Base-by-base conservation (phyloP, 2,797 vertebrate genomes). In the Pangasius larnaudii region DNA sequence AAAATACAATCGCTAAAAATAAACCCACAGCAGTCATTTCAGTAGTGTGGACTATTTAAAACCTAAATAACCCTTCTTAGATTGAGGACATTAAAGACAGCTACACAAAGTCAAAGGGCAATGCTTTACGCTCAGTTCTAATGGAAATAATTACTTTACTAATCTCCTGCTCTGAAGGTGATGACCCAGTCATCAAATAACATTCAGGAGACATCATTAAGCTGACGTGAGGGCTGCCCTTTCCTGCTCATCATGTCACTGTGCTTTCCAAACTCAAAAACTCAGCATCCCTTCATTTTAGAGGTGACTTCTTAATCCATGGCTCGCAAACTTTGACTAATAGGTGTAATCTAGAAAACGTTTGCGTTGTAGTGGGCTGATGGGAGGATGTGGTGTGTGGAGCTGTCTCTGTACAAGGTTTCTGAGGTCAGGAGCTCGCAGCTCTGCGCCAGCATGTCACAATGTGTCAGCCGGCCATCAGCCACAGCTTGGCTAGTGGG, bases 401-500 rank as follows among this genome's bases (percentile, higher is more conserved):
- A 92, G 90, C 89, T 79, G 91, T 94, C 93, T 93, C 93, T 92
- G 69, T 88, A 93, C 92, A 90, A 88, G 89, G 86, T 89, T 86
- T 93, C 87, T 93, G 94, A 95, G 95, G 96, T 95, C 95, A 94
- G 94, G 96, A 94, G 93, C 95, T 95, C 94, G 94, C 90, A 93
- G 94, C 92, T 89, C 92, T 95, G 93, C 94, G 93, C 89, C 91
- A 91, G 89, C 84, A 89, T 96, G 95, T 98, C 97, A 97, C 95
- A 96, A 96, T 94, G 96, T 94, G 94, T 97, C 97, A 97, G 96
- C 95, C 95, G 95, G 94, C 94, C 94, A 95, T 96, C 95, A 95
- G 81, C 91, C 91, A 87, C 88, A 92, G 92, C 93, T 94, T 95
- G 94, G 94, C 86, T 58, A 87, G 90, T 74, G 94, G 95, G 93